Evolutionary conservation across 2,888 invertebrate species (phyloP).

Genomic region (Amphipoea lucens): DNA sequence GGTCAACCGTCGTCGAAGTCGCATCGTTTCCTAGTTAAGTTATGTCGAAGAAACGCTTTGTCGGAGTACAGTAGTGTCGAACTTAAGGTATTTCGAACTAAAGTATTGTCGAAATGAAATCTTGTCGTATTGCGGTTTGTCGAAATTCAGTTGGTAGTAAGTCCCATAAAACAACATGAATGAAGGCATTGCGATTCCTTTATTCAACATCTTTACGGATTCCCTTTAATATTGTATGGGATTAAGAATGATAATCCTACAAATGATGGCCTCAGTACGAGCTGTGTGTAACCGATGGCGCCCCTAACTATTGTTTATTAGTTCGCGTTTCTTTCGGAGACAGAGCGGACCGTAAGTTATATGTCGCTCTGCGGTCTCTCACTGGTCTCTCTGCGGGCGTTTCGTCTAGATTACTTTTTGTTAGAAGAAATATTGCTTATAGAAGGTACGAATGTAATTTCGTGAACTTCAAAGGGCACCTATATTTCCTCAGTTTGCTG

Average conservation of each 20-base stretch:
- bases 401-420: conserved; percentile 54
- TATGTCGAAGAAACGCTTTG: too few relatives aligned
- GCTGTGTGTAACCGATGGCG: conserved; percentile 22
- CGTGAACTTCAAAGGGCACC: conserved; percentile 41
- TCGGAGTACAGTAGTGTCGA: too few relatives aligned
- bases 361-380: too few relatives aligned
- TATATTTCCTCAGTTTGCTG: background rate
- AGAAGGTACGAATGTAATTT: conserved; percentile 39
- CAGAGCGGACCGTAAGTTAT: conserved; percentile 42
- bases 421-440: conserved; percentile 50
- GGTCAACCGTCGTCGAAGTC: background rate
- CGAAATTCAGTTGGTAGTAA: too few relatives aligned
- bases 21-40: too few relatives aligned
- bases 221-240: conserved; percentile 41
- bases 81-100: too few relatives aligned
- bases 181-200: background rate
- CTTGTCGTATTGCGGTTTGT: too few relatives aligned
- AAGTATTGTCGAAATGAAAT: too few relatives aligned
- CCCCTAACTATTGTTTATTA: conserved; percentile 55
- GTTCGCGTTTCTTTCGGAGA: conserved; percentile 50
- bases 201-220: conserved; percentile 10
- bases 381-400: conserved; percentile 49
- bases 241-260: conserved; percentile 57
- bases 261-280: conserved; percentile 36
- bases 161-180: conserved; percentile 5